Evolutionary conservation across 2,797 vertebrate species (phyloP).

Genomic region (Acridotheres tristis): DNA sequence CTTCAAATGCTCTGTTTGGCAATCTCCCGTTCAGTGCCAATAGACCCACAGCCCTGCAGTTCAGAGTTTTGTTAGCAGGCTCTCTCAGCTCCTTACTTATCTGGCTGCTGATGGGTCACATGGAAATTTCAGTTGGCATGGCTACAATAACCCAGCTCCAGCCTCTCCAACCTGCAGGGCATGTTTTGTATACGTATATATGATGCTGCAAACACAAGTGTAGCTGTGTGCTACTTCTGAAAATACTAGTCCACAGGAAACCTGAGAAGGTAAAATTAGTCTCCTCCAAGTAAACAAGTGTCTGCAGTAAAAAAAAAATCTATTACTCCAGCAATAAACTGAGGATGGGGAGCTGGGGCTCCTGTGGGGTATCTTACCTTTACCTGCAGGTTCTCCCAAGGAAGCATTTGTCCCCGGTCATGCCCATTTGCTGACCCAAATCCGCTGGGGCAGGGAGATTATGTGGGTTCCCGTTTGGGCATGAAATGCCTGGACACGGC

Average conservation of each 20-base stretch:
- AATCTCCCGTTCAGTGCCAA: fast-evolving
- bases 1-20: background rate
- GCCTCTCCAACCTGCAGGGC: background rate
- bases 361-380: background rate
- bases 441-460: background rate
- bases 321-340: background rate
- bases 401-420: background rate
- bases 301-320: background rate
- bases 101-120: background rate
- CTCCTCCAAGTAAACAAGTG: background rate
- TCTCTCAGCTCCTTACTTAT: background rate
- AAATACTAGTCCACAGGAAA: background rate
- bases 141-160: fast-evolving
- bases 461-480: fast-evolving
- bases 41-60: background rate
- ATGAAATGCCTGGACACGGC: constrained; percentile 69
- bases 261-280: background rate
- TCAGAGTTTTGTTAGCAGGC: background rate
- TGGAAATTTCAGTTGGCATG: background rate
- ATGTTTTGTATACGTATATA: background rate
- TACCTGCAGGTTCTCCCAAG: background rate
- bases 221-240: background rate
- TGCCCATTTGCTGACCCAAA: background rate
- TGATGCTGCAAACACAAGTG: background rate
- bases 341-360: fast-evolving